phyloP scores from a whole-genome alignment of 2,797 vertebrate species.

The Knipowitschia caucasica region DNA sequence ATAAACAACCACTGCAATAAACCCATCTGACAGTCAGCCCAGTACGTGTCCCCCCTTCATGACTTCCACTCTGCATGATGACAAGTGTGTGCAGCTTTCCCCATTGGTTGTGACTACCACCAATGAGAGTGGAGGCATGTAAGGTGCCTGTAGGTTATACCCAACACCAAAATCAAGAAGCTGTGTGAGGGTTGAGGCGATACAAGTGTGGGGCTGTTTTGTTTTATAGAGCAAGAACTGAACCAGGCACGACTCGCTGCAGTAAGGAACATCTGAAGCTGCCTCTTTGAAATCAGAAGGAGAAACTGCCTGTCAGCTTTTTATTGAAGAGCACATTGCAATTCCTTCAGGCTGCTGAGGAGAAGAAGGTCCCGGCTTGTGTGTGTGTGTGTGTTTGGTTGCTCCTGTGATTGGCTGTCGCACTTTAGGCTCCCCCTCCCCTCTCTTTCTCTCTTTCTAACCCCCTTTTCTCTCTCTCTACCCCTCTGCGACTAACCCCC shows the following conservation, averaged over 20 bases:
- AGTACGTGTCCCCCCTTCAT: conserved; percentile 68
- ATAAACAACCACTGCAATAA: conserved; percentile 36
- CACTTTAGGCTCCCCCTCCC: conserved; percentile 64
- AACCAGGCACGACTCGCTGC: conserved; percentile 54
- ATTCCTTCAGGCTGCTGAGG: conserved; percentile 62
- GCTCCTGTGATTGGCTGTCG: conserved; percentile 64
- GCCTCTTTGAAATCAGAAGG: conserved; percentile 52
- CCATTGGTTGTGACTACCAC: conserved; percentile 73
- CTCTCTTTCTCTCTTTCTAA: conserved; percentile 36
- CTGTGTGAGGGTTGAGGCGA: conserved; percentile 49
- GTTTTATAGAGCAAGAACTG: conserved; percentile 27
- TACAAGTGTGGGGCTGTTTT: conserved; percentile 37
- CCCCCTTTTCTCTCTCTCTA: conserved; percentile 18
- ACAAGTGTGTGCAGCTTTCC: conserved; percentile 70
- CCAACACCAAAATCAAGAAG: conserved; percentile 73
- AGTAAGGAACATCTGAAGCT: conserved; percentile 52
- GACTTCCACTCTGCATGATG: conserved; percentile 80
- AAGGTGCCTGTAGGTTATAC: conserved; percentile 84
- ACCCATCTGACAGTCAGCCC: conserved; percentile 33
- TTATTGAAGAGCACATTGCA: conserved; percentile 62
- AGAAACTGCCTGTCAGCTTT: conserved; percentile 63
- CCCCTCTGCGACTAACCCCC: conserved; percentile 40
- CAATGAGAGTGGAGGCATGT: conserved; percentile 78
- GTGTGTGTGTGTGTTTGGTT: conserved; percentile 19
- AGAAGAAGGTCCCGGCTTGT: conserved; percentile 60